Conservation (phyloP, 2,113 vertebrate species). For the Shinisaurus crocodilurus region DNA sequence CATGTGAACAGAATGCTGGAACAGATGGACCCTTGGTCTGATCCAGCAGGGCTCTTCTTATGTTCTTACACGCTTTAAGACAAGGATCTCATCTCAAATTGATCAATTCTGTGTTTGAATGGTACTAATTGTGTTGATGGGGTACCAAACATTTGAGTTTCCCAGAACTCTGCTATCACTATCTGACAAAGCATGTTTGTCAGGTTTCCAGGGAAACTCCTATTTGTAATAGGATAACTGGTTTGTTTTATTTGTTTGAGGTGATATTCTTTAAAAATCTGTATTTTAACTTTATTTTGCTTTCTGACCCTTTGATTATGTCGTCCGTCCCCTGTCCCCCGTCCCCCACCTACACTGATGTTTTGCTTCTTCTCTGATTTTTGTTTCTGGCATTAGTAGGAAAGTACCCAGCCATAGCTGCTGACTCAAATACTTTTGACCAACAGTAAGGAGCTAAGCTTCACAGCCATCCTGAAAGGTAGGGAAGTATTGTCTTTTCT, state of each 20-base stretch:
- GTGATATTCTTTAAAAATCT: not conserved
- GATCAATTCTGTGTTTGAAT: no score
- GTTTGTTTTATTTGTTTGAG: not conserved
- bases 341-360: not conserved
- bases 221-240: not conserved
- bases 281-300: not conserved
- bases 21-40: no score
- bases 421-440: not conserved
- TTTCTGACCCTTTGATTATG: constrained; percentile 30
- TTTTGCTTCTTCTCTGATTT: constrained; percentile 21
- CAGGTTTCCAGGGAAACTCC: not conserved
- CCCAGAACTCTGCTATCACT: not conserved
- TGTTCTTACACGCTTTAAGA: no score
- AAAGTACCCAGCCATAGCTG: not conserved
- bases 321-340: not conserved
- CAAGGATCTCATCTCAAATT: no score
- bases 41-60: no score
- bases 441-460: not conserved
- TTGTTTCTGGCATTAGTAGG: not conserved
- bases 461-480: not conserved
- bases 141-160: not conserved
- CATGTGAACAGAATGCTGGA: no score
- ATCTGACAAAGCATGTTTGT: not conserved
- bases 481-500: not conserved
- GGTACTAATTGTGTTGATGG: not conserved